Evolutionary conservation across 2,113 vertebrate genomes (phyloP), one percentile per base, ranked within the genome.

Genomic region (Calypte anna): DNA sequence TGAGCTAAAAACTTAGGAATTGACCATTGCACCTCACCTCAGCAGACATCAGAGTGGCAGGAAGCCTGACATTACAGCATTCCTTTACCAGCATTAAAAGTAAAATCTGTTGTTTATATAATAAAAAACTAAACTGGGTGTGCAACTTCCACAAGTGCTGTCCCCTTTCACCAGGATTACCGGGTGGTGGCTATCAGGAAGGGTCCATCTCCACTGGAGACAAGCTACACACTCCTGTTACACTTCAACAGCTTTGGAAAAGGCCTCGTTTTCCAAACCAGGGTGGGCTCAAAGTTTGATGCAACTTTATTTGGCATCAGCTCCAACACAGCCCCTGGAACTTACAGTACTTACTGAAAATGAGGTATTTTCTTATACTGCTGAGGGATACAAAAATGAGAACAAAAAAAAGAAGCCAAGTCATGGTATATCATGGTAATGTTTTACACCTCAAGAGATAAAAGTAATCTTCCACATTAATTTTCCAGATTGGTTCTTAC

Each of bases 1-100:
- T 2, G 2, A 38, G 27, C 10, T 23, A 53, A 82, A 59, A 43
- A 14, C 0, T 0, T 31, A 20, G 38, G 14, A 0, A 2, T 5
- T 44, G 44, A 23, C 36, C 74, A 43, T 15, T n/a, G 51, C 30
- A 58, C 11, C 21, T 77, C 7, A 1, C 10, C 14, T 30, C 0
- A 5, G 38, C 48, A 62, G n/a, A 8, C 15, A 36, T 19, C 3
- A 4, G 36, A 55, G 75, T 5, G 3, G 24, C 23, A 54, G 22
- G 82, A 48, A 40, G 31, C 23, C 33, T 85, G 15, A 73, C 40
- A 25, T 79, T 57, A 21, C 14, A 55, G 38, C 3, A 4, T 22
- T 12, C 20, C 20, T 89, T 48, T 51, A 81, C 36, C 1, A 74
- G 72, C 17, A 69, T 20, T 1, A 59, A 31, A 75, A 43, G 30